phyloP scores from a whole-genome alignment of 2,113 vertebrate genomes.

The Rhegmatorhina hoffmannsi region DNA sequence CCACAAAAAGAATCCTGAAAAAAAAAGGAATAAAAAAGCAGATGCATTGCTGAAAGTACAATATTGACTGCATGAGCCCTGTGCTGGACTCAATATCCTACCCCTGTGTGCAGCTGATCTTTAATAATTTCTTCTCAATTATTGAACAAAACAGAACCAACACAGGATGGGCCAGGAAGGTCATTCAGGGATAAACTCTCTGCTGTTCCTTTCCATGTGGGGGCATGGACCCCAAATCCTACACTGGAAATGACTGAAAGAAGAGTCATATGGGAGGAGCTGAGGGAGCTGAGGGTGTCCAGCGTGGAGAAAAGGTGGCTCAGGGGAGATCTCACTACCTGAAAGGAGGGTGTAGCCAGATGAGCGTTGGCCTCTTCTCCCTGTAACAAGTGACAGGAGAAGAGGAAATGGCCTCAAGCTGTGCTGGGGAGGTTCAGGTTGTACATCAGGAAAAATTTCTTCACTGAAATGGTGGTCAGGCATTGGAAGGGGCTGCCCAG shows the following conservation, averaged over 20 bases:
- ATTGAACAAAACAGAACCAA: background rate
- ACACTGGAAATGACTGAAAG: background rate
- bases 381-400: background rate
- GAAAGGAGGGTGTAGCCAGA: background rate
- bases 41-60: background rate
- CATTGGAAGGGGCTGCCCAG: background rate
- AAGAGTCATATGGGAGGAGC: background rate
- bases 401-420: background rate
- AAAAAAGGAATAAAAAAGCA: background rate
- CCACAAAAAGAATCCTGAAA: background rate
- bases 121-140: background rate
- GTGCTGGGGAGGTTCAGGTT: background rate
- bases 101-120: background rate
- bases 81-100: accelerated
- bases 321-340: background rate
- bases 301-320: background rate
- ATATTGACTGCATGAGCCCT: background rate
- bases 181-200: background rate
- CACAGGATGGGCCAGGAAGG: background rate
- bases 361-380: background rate
- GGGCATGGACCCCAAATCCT: background rate
- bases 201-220: accelerated
- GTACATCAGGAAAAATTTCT: background rate
- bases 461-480: background rate
- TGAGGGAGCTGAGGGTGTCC: background rate